Base-by-base conservation (phyloP, 2,888 invertebrate species). In the Chesias legatella region DNA sequence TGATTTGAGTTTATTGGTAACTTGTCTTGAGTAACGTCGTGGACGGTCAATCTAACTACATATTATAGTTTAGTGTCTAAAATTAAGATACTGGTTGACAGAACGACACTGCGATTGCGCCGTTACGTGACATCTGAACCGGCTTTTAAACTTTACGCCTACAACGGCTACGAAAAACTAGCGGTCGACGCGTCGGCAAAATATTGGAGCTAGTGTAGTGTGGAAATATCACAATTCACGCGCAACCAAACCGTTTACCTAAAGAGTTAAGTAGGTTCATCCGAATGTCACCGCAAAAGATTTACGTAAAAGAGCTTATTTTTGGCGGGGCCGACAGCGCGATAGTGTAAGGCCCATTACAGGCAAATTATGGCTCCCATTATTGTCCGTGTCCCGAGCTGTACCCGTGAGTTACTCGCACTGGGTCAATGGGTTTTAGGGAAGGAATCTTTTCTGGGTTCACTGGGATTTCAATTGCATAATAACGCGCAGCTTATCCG, bases 301-400 rank as follows among this genome's bases (percentile, higher is more conserved):
- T 79, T 74, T 73, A 68, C 58, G 63, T 59, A 68, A 73, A 72
- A 67, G 74, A 81, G 78, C 79, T 83, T 85, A 84, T 83, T 82
- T 83, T 83, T 76, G 77, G 74, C 77, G 65, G 68, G 67, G 74
- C 79, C 81, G 84, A 84, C 85, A 85, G 78, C 69, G 79, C 82
- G 84, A 85, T 85, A 85, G 85, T 83, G 71, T 73, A 67, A 75
- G 77, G 42, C 46, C 48, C 46, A 53, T 53, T 86, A 85, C 77
- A 78, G 78, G 73, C 81, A 78, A 86, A 85, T 86, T 86, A 86
- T 86, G 76, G 76, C 81, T 67, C 72, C 79, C 82, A 85, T 86
- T 86, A 86, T 71, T 71, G 75, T 66, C 67, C 65, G 63, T 67
- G 80, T 79, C 84, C 76, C 75, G 75, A 68, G 73, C 53, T 66